A percentile compares a stretch with the other conserved stretches of the same genome.
These are phyloP conservation scores for Halictus rubicundus DNA, from an alignment of 1,140 invertebrate species.

Conservation along the genomic window DNA sequence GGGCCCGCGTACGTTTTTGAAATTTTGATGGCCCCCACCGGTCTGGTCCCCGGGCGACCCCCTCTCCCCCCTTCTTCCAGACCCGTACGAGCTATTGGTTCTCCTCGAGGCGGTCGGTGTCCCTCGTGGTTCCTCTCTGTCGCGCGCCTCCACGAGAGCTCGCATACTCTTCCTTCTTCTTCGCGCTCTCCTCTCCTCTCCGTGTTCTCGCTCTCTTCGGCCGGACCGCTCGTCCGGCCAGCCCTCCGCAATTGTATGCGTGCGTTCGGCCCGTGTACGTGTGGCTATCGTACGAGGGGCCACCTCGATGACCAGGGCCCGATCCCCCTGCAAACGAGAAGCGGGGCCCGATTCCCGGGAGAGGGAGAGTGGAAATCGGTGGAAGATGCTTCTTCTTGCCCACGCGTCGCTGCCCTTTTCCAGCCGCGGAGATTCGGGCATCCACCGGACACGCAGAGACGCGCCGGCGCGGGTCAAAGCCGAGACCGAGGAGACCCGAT, in stretches of 20 bases:
- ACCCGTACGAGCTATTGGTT: constrained; percentile 71
- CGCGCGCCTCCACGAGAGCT: constrained; percentile 29
- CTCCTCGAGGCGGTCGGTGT: constrained; percentile 58
- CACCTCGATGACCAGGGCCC: neutral
- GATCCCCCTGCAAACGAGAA: neutral
- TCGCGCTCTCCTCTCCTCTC: constrained; percentile 6
- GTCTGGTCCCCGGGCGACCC: constrained; percentile 77
- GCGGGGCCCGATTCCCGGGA: too few species aligned
- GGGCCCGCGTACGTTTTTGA: constrained; percentile 81
- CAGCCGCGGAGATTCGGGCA: neutral
- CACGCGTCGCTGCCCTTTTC: constrained; percentile 30
- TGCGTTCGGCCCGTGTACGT: neutral
- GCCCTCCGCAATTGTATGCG: constrained; percentile 6
- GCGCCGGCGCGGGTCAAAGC: constrained; percentile 51
- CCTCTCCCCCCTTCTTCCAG: constrained; percentile 38
- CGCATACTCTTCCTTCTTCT: constrained; percentile 45
- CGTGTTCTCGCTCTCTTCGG: constrained; percentile 6
- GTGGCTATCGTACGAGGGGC: neutral
- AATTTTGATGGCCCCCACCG: constrained; percentile 87
- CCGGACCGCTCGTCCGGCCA: constrained; percentile 20
- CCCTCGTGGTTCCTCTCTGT: constrained; percentile 37
- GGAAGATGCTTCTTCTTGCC: constrained; percentile 31
- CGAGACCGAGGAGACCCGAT: neutral
- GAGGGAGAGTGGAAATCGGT: constrained; percentile 20
- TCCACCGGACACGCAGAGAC: constrained; percentile 11